Percentiles rank a stretch among this genome's conserved stretches.
phyloP scores from a whole-genome alignment of 2,888 invertebrate genomes.

The Trichopoda pennipes region DNA sequence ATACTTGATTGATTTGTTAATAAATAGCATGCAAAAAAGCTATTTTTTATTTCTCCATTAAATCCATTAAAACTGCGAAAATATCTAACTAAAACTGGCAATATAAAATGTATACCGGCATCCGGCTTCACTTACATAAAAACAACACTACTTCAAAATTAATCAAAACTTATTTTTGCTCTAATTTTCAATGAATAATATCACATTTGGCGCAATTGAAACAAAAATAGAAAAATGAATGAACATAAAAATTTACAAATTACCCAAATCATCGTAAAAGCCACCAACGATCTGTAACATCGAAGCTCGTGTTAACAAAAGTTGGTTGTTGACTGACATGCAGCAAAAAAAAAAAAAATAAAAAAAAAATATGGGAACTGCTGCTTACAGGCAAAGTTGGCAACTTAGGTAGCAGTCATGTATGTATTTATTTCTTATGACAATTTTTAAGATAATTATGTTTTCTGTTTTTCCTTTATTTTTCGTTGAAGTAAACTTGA shows the following conservation, averaged over 20 bases:
- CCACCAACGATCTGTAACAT: background rate
- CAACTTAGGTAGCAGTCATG: slow-evolving; percentile 48
- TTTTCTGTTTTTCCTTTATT: background rate
- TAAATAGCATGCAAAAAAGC: slow-evolving; percentile 31
- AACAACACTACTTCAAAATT: slow-evolving; percentile 64
- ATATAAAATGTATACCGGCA: slow-evolving; percentile 24
- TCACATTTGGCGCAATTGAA: slow-evolving; percentile 41
- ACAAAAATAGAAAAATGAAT: background rate
- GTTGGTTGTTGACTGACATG: slow-evolving; percentile 4
- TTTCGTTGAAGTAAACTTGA: slow-evolving; percentile 20
- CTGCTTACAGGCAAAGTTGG: slow-evolving; percentile 33
- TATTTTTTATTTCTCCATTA: slow-evolving; percentile 4
- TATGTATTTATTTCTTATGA: slow-evolving; percentile 60
- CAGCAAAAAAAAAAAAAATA: background rate
- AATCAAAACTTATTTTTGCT: slow-evolving; percentile 59
- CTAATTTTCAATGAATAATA: slow-evolving; percentile 33
- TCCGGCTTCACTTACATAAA: slow-evolving; percentile 52
- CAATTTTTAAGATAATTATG: slow-evolving; percentile 58
- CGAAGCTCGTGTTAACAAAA: slow-evolving; percentile 43
- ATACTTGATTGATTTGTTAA: slow-evolving; percentile 48
- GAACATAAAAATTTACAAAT: slow-evolving; percentile 48
- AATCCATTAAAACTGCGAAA: slow-evolving; percentile 53
- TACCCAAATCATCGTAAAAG: slow-evolving; percentile 41
- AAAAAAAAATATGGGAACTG: slow-evolving; percentile 16
- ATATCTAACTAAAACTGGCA: slow-evolving; percentile 20